A percentile compares a stretch with the other conserved stretches of the same genome.
phyloP scores from a whole-genome alignment of 2,888 invertebrate species.

The Xylota segnis region DNA sequence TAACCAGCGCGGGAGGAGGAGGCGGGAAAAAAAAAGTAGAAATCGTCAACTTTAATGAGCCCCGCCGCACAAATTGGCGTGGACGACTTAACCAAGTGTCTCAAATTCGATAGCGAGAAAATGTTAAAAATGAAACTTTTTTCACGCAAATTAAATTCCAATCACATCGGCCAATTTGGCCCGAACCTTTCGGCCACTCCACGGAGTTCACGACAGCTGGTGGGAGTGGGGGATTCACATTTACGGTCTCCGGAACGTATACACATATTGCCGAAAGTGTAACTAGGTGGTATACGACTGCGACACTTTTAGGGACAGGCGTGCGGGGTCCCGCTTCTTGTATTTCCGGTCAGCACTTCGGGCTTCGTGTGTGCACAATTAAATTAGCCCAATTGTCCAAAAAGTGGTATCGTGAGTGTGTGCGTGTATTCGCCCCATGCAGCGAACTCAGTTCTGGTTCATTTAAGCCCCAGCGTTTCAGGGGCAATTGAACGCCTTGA shows the following conservation, averaged over 20 bases:
- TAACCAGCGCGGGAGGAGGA: background rate
- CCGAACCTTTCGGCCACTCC: conserved; percentile 53
- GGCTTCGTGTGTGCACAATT: conserved; percentile 52
- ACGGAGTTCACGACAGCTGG: background rate
- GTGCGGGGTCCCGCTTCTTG: conserved; percentile 17
- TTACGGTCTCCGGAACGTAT: conserved; percentile 41
- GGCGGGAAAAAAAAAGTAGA: conserved; percentile 54
- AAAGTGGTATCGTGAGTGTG: conserved; percentile 16
- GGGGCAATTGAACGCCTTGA: conserved; percentile 45
- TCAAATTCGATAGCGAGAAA: conserved; percentile 58
- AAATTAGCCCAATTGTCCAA: conserved; percentile 61
- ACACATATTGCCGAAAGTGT: conserved; percentile 55
- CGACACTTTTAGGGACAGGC: conserved; percentile 23
- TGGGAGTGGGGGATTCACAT: conserved; percentile 3
- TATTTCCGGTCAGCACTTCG: conserved; percentile 40
- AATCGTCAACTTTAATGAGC: conserved; percentile 65
- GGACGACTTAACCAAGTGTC: conserved; percentile 65
- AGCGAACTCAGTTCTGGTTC: conserved; percentile 26
- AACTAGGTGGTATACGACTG: conserved; percentile 11
- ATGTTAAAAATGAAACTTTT: conserved; percentile 70
- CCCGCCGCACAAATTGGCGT: conserved; percentile 61
- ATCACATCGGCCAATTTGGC: conserved; percentile 70
- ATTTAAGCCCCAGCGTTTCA: conserved; percentile 25
- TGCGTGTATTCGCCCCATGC: background rate
- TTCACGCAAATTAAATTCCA: conserved; percentile 73